Percentiles rank a stretch among this genome's conserved stretches.
These are phyloP conservation scores for Myotis vivesi DNA, from an alignment of 2,797 vertebrate genomes.

Conservation along the genomic window DNA sequence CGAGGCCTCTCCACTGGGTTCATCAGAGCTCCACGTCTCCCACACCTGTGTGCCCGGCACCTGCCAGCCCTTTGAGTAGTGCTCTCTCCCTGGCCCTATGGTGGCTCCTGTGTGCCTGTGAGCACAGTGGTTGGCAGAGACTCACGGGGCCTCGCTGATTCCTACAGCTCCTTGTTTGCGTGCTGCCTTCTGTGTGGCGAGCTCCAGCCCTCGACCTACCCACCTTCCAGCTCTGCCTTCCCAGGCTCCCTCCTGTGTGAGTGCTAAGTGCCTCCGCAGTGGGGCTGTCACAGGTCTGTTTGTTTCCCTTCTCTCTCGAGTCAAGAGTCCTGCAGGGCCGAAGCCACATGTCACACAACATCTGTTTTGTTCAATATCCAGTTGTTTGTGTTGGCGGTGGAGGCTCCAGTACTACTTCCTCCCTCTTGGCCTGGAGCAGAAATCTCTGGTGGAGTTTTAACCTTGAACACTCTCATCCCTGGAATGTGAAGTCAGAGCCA, in stretches of 20 bases:
- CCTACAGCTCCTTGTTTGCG: background rate
- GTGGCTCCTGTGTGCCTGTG: background rate
- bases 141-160: fast-evolving
- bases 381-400: background rate
- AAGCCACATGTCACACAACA: background rate
- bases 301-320: background rate
- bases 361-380: background rate
- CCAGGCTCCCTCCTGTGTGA: background rate
- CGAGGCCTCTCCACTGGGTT: background rate
- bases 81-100: background rate
- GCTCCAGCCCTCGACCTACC: background rate
- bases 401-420: background rate
- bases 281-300: background rate
- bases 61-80: background rate
- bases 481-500: background rate
- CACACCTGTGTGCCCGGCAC: background rate
- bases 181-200: background rate
- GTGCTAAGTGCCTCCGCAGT: background rate
- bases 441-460: background rate
- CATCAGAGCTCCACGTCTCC: background rate
- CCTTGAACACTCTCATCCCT: background rate
- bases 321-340: background rate
- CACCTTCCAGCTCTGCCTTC: background rate
- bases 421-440: background rate
- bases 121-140: background rate